Conservation (phyloP, 2,113 vertebrate species). For the Platysteira castanea region DNA sequence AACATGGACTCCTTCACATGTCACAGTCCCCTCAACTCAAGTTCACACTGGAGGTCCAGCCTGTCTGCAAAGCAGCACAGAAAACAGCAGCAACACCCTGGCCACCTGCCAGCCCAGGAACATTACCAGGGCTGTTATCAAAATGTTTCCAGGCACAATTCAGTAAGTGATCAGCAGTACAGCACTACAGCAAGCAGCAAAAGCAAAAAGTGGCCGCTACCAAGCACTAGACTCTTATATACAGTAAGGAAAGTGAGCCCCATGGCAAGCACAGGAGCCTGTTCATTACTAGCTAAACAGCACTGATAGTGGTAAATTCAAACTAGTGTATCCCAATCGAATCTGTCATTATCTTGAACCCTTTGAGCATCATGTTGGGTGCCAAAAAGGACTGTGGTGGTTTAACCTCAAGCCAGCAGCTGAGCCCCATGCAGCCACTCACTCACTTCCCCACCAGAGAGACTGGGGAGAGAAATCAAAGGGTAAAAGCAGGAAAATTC, state of each 20-base stretch:
- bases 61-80: neutral
- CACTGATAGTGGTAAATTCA: neutral
- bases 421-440: neutral
- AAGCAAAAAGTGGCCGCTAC: accelerated
- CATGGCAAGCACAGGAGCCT: neutral
- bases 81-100: neutral
- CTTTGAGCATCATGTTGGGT: neutral
- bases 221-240: neutral
- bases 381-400: neutral
- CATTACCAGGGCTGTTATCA: neutral
- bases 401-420: neutral
- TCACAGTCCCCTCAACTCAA: neutral
- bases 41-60: neutral
- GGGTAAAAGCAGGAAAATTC: neutral
- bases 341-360: neutral
- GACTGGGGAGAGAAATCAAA: neutral
- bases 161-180: neutral
- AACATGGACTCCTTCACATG: neutral
- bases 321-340: neutral
- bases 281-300: neutral
- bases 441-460: neutral
- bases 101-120: neutral
- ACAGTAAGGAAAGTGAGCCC: neutral
- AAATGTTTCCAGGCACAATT: neutral
- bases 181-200: neutral